Conservation (phyloP, 2,888 invertebrate species). For the Argyresthia albistria region DNA sequence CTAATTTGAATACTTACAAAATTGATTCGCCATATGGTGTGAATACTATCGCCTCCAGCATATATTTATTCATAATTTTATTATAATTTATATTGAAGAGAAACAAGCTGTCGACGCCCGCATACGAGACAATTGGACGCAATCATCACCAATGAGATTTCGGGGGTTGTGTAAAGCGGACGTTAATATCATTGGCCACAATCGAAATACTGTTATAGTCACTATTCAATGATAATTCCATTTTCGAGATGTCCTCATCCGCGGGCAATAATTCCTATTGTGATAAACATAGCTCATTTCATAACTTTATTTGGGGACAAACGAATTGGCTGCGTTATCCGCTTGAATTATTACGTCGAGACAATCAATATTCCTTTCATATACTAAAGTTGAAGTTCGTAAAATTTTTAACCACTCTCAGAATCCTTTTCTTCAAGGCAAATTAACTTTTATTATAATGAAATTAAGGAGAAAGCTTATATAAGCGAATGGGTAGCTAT, state of each 20-base stretch:
- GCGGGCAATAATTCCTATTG: slow-evolving; percentile 35
- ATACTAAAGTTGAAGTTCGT: neutral
- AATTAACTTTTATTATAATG: neutral
- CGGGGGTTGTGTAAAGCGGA: slow-evolving; percentile 28
- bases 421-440: neutral
- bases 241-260: slow-evolving; percentile 27
- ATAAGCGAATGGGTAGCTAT: slow-evolving; percentile 26
- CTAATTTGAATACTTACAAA: slow-evolving; percentile 1
- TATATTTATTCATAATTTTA: slow-evolving; percentile 40
- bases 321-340: slow-evolving; percentile 4
- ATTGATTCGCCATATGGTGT: slow-evolving; percentile 18
- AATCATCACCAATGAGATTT: slow-evolving; percentile 69
- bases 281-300: slow-evolving; percentile 10
- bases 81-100: slow-evolving; percentile 56
- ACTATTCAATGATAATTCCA: slow-evolving; percentile 62
- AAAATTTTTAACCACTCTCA: neutral
- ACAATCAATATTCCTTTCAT: neutral
- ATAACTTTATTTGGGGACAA: slow-evolving; percentile 1
- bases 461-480: neutral
- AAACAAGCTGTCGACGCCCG: slow-evolving; percentile 64
- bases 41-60: slow-evolving; percentile 29
- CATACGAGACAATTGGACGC: slow-evolving; percentile 66
- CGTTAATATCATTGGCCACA: slow-evolving; percentile 66
- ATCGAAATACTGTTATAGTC: slow-evolving; percentile 59
- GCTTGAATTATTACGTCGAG: neutral